These are phyloP conservation scores for Abscondita cerata DNA, from an alignment of 2,888 invertebrate genomes.

Conservation along the genomic window DNA sequence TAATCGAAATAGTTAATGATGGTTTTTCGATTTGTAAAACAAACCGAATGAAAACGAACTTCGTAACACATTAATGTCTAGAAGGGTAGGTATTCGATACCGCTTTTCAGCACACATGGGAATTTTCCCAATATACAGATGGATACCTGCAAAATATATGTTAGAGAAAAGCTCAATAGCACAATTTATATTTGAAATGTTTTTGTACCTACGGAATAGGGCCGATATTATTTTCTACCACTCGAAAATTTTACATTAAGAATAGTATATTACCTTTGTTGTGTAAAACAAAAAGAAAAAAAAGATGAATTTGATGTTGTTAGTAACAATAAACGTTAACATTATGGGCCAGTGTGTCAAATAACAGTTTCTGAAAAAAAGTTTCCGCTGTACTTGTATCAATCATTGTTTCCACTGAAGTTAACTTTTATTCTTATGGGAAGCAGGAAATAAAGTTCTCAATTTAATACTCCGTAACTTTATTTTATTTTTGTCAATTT, in stretches of 20 bases:
- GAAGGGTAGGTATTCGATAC: slow-evolving; percentile 17
- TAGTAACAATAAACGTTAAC: background rate
- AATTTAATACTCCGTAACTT: background rate
- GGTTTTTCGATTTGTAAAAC: slow-evolving; percentile 12
- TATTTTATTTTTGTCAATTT: too few species aligned
- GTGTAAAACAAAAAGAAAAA: too few species aligned
- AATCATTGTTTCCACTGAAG: slow-evolving; percentile 3
- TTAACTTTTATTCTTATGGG: slow-evolving; percentile 9
- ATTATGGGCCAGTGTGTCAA: background rate
- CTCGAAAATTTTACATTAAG: background rate
- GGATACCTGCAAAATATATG: slow-evolving; percentile 18
- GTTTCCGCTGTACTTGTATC: background rate
- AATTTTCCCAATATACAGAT: slow-evolving; percentile 21
- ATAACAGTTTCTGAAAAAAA: background rate
- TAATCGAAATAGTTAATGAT: background rate
- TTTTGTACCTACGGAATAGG: slow-evolving; percentile 2
- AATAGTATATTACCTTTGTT: background rate
- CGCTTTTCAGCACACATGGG: slow-evolving; percentile 24
- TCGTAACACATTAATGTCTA: slow-evolving; percentile 21
- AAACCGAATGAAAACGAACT: slow-evolving; percentile 18
- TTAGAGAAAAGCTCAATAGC: slow-evolving; percentile 16
- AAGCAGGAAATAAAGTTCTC: slow-evolving; percentile 2
- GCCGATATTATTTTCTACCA: slow-evolving; percentile 1
- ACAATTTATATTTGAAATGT: slow-evolving; percentile 15
- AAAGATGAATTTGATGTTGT: too few species aligned